Conservation (phyloP, 1,140 invertebrate species). For the Calliphora vicina region DNA sequence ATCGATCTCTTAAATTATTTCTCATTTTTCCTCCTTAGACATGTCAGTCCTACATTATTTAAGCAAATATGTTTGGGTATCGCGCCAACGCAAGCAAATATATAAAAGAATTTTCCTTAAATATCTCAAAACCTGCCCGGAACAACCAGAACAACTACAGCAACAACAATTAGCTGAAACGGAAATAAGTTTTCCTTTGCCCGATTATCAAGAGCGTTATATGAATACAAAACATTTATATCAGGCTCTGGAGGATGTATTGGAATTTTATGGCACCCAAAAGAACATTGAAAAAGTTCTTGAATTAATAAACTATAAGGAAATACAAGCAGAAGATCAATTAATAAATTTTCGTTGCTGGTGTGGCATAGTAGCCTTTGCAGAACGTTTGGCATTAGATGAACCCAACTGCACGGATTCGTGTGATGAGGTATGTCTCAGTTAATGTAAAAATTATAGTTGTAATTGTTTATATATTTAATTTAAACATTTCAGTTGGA, state of each 20-base stretch:
- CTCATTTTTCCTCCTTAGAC: conserved; percentile 57
- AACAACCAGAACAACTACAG: neutral
- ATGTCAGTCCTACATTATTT: conserved; percentile 70
- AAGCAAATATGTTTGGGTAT: conserved; percentile 67
- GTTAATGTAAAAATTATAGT: too few species aligned
- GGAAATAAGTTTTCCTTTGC: conserved; percentile 36
- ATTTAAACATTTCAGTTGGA: conserved; percentile 46
- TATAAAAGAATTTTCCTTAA: conserved; percentile 63
- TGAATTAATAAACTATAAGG: conserved; percentile 44
- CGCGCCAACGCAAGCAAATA: conserved; percentile 68
- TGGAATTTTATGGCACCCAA: conserved; percentile 59
- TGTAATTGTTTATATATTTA: neutral
- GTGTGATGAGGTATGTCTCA: conserved; percentile 49
- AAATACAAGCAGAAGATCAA: conserved; percentile 28
- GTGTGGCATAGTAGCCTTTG: conserved; percentile 69
- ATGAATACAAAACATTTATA: conserved; percentile 50
- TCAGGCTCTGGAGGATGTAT: conserved; percentile 55
- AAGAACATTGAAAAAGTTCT: conserved; percentile 51
- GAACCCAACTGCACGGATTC: conserved; percentile 57
- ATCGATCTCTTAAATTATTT: too few species aligned
- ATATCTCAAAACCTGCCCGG: conserved; percentile 43
- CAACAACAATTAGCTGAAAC: conserved; percentile 37
- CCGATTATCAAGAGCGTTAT: conserved; percentile 50
- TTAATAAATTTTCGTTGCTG: conserved; percentile 66
- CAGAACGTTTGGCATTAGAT: conserved; percentile 65